Conservation (phyloP, 2,888 invertebrate species). For the Oasisia sp. region DNA sequence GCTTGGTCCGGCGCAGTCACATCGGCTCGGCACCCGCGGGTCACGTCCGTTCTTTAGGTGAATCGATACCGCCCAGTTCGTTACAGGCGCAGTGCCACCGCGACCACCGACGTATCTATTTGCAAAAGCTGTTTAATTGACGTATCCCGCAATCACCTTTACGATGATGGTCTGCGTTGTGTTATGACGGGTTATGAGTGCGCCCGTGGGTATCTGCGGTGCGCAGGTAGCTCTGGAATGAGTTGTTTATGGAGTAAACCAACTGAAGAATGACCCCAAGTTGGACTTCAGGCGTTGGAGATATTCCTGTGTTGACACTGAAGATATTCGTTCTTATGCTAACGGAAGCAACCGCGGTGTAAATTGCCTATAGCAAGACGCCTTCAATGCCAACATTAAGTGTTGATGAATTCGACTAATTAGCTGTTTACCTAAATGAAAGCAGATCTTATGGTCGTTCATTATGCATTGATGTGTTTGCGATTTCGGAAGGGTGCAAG, state of each 20-base stretch:
- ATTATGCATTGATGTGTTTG: no score
- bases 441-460: not conserved
- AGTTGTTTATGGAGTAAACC: no score
- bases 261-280: not conserved
- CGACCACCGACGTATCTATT: not conserved
- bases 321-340: not conserved
- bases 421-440: not conserved
- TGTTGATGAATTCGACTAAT: not conserved
- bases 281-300: not conserved
- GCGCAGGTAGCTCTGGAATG: no score
- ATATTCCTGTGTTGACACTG: not conserved
- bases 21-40: not conserved
- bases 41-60: conserved; percentile 1
- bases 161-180: not conserved
- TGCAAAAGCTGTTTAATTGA: not conserved
- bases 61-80: conserved; percentile 5
- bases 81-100: not conserved
- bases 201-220: not conserved
- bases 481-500: no score
- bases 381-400: not conserved
- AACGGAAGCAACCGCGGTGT: not conserved
- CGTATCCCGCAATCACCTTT: not conserved
- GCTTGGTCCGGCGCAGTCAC: not conserved
- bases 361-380: not conserved
- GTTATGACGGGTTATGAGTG: not conserved